phyloP scores from a whole-genome alignment of 2,113 vertebrate species.

The Circaetus cinerascens region DNA sequence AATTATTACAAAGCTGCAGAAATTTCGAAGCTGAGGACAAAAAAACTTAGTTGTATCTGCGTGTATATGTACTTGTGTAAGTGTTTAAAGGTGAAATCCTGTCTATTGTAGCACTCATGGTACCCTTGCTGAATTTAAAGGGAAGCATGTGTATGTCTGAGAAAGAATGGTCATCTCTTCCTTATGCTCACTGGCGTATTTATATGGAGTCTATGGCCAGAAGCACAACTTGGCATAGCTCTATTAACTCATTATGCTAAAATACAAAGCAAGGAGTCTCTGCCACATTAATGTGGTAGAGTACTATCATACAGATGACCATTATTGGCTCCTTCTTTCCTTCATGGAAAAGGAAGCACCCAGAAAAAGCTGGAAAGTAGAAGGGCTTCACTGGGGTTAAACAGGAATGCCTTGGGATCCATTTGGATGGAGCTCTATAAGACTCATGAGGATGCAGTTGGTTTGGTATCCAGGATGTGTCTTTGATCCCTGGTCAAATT shows the following conservation, averaged over 20 bases:
- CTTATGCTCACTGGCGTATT: fast-evolving
- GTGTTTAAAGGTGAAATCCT: not conserved
- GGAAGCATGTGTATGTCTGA: not conserved
- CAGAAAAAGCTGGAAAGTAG: not conserved
- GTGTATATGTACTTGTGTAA: not conserved
- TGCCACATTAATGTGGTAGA: not conserved
- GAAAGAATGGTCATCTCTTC: not conserved
- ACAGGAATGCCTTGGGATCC: not conserved
- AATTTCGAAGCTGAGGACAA: not conserved
- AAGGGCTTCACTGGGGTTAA: not conserved
- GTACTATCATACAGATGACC: not conserved
- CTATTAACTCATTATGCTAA: not conserved
- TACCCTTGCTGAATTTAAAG: not conserved
- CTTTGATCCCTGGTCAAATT: not conserved
- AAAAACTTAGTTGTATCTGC: not conserved
- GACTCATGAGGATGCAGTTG: not conserved
- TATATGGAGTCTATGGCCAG: not conserved
- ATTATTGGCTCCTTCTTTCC: not conserved
- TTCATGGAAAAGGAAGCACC: not conserved
- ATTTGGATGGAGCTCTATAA: not conserved
- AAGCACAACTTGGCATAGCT: not conserved
- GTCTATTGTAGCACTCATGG: not conserved
- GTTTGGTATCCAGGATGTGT: not conserved
- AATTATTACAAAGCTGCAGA: not conserved
- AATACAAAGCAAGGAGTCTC: not conserved